Conservation (phyloP, 2,888 invertebrate species). For the Magallana nippona region DNA sequence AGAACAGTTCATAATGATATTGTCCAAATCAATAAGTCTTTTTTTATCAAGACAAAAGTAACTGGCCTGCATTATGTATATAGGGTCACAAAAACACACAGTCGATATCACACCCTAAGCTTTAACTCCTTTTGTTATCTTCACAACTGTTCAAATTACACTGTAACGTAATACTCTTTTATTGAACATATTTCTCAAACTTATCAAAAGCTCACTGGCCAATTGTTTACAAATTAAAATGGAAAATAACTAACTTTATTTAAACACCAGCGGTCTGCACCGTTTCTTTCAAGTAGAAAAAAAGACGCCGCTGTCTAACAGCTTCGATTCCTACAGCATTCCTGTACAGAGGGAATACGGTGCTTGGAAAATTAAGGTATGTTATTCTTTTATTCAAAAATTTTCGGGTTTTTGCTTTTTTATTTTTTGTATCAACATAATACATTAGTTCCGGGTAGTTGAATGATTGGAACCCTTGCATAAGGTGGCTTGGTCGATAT, state of each 20-base stretch:
- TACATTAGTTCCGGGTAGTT: too few species aligned
- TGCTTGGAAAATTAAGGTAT: neutral
- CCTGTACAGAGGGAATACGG: neutral
- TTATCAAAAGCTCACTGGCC: neutral
- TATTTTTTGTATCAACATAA: neutral
- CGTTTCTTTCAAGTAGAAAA: slow-evolving; percentile 19
- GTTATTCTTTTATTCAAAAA: neutral
- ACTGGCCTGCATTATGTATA: neutral
- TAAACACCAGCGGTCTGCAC: slow-evolving; percentile 10
- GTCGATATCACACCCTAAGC: neutral
- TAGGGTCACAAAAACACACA: neutral
- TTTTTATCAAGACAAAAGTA: neutral
- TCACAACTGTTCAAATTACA: neutral
- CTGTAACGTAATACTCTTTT: slow-evolving; percentile 2
- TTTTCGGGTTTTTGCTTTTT: neutral
- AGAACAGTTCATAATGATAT: neutral
- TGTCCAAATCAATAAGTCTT: slow-evolving; percentile 16
- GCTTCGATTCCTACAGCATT: neutral
- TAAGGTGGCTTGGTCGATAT: too few species aligned
- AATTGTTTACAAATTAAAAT: neutral
- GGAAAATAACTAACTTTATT: neutral
- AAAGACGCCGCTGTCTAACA: neutral
- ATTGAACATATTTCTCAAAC: neutral
- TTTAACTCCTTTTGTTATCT: neutral
- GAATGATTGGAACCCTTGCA: too few species aligned